Conservation (phyloP, 2,113 vertebrate genomes). For the Parus major region DNA sequence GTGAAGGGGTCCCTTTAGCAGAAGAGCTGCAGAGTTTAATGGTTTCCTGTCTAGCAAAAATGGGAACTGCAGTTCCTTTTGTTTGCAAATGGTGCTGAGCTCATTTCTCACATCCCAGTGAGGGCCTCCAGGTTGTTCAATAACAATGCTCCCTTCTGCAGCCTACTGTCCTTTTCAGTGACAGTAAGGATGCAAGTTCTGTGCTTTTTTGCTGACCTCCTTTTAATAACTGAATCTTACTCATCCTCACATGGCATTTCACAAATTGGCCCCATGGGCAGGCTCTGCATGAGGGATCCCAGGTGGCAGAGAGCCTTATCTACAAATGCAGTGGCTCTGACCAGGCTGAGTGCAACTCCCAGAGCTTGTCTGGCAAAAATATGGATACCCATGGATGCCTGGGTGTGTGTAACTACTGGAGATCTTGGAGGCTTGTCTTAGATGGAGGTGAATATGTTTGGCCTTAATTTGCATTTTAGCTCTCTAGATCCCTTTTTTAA, state of each 20-base stretch:
- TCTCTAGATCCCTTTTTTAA: not conserved
- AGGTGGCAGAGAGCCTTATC: not conserved
- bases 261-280: not conserved
- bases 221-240: not conserved
- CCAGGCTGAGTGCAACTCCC: not conserved
- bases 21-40: not conserved
- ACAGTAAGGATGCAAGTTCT: not conserved
- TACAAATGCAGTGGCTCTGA: not conserved
- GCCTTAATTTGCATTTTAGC: not conserved
- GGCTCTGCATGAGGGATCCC: not conserved
- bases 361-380: not conserved
- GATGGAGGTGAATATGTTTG: fast-evolving
- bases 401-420: not conserved
- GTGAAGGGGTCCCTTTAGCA: not conserved
- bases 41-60: not conserved
- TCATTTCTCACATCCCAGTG: not conserved
- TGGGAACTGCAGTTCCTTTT: not conserved
- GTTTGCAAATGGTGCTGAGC: not conserved
- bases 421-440: not conserved
- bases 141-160: not conserved
- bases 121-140: not conserved
- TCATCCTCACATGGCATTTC: not conserved
- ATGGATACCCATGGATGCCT: not conserved
- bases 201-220: not conserved
- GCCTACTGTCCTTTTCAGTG: not conserved